Evolutionary conservation across 2,797 vertebrate genomes (phyloP).

Genomic region (Sphenopsis melanotis): DNA sequence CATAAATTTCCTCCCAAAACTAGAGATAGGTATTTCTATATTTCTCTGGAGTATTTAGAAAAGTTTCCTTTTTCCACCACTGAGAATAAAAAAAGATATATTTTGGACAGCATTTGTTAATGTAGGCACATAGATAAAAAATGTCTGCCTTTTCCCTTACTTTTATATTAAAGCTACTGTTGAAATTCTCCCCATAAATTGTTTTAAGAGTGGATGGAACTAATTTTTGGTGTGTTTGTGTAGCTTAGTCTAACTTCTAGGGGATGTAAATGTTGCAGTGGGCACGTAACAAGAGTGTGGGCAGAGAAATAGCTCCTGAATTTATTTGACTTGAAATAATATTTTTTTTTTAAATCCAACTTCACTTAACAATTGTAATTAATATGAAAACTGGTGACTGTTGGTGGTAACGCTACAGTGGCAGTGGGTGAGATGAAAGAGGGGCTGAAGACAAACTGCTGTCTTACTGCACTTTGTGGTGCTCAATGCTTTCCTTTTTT

Average conservation of each 20-base stretch:
- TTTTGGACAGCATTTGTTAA: background rate
- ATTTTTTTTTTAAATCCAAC: background rate
- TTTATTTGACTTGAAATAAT: background rate
- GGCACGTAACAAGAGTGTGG: background rate
- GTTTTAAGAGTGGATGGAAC: background rate
- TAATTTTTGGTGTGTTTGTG: background rate
- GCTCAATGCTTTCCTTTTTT: background rate
- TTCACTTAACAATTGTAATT: background rate
- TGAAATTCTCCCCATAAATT: background rate
- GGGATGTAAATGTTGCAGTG: background rate
- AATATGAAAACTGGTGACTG: background rate
- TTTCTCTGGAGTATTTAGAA: background rate
- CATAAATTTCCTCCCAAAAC: background rate
- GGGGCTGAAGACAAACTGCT: background rate
- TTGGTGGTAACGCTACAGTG: background rate
- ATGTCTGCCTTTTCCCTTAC: accelerated
- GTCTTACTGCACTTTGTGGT: background rate
- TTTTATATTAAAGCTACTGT: background rate
- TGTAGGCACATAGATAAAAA: background rate
- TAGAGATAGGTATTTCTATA: background rate
- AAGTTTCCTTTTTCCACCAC: background rate
- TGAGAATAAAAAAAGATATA: background rate
- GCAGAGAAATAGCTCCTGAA: background rate
- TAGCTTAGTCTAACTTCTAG: background rate
- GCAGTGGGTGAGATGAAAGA: background rate